Base-by-base conservation (phyloP, 2,888 invertebrate species). In the Macrostomum cliftonense region DNA sequence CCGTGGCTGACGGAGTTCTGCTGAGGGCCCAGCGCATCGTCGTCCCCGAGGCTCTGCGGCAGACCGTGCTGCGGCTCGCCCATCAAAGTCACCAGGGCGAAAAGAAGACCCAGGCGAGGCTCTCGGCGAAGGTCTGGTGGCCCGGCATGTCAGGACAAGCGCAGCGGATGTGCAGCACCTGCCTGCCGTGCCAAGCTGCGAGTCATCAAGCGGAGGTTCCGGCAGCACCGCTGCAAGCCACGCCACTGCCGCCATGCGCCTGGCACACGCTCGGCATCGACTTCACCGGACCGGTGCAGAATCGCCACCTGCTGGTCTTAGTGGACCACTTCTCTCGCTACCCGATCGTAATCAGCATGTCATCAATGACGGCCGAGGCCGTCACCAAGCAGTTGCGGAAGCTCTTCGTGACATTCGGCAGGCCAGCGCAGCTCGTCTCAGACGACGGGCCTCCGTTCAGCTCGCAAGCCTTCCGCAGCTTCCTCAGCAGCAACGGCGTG, bases 401-500 rank as follows among this genome's bases (percentile, higher is more conserved):
- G 2, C 49, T 55, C 16, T 54, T 52, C 46, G 38, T 52, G 13
- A 54, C 52, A 39, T 37, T 46, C 48, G 53, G 52, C 16, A 49
- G 42, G 19, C 50, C 53, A 19, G 21, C 19, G 37, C 44, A 28
- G 36, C 17, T 51, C 37, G 46, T 49, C 43, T 44, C 19, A 4
- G 54, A 53, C 42, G 50, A 48, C 43, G 53, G 52, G 43, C 52
- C 52, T 11, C 52, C 53, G 14, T 55, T 55, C 21, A 50, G 46
- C 36, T 50, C 48, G 7, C 36, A 40, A 39, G 48, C 52, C 20
- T 52, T 53, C 40, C 40, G 7, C 12, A 38, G 49, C 9, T 55
- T 53, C 50, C 47, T 49, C 14, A 20, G n/a, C 20, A 48, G 48
- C 44, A 46, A 49, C 37, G 53, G 52, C 28, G 52, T 55, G 28